These are phyloP conservation scores for Tetragonisca angustula DNA, from an alignment of 2,888 invertebrate species.

Conservation along the genomic window DNA sequence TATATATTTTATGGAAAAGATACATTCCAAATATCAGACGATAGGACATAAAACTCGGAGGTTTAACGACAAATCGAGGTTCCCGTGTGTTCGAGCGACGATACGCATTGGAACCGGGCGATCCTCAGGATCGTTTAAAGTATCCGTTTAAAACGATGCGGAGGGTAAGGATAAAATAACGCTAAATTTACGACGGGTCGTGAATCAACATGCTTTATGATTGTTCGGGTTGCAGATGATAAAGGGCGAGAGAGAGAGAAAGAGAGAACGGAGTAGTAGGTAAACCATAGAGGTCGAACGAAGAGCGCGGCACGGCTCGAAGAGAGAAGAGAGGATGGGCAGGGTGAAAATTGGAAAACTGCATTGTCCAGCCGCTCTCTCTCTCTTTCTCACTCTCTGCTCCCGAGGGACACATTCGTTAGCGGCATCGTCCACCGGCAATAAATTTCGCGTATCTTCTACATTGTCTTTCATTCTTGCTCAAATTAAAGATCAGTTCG, in stretches of 20 bases:
- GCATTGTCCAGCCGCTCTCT: constrained; percentile 72
- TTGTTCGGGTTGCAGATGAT: constrained; percentile 71
- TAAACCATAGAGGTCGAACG: constrained; percentile 58
- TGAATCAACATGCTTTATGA: constrained; percentile 80
- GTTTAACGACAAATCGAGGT: background rate
- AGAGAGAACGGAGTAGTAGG: constrained; percentile 42
- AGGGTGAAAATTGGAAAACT: constrained; percentile 79
- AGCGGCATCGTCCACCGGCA: constrained; percentile 61
- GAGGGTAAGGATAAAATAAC: constrained; percentile 73
- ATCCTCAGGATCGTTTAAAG: constrained; percentile 55
- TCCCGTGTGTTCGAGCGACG: too few species aligned
- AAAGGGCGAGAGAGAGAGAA: constrained; percentile 46
- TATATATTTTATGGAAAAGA: background rate
- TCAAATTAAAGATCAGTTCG: constrained; percentile 66
- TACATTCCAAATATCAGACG: background rate
- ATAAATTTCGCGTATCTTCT: constrained; percentile 68
- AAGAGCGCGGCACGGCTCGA: constrained; percentile 39
- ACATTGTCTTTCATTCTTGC: constrained; percentile 56
- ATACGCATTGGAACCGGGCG: background rate
- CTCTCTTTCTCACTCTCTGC: background rate
- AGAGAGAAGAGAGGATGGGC: constrained; percentile 29
- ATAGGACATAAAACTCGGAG: background rate
- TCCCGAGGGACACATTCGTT: constrained; percentile 70
- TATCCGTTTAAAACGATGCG: constrained; percentile 65
- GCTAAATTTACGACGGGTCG: constrained; percentile 72